Conservation (phyloP, 2,797 vertebrate genomes). For the Protosalanx chinensis region DNA sequence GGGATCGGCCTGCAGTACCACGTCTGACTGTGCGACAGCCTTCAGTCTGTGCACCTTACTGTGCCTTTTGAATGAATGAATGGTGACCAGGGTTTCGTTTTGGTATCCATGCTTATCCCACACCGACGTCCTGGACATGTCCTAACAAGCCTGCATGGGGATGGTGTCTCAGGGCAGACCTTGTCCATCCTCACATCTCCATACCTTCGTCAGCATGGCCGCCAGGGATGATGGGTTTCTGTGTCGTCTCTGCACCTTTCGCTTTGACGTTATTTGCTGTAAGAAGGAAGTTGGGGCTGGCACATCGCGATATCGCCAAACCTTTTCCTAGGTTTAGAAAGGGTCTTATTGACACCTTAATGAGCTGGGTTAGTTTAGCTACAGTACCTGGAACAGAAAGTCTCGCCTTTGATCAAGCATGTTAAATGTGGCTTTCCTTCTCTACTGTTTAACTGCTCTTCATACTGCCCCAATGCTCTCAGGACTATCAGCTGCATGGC, state of each 20-base stretch:
- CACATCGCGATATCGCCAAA: neutral
- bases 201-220: constrained; percentile 19
- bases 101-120: neutral
- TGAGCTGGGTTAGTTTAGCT: no score
- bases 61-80: neutral
- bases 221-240: constrained; percentile 41
- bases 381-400: no score
- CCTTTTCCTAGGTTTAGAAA: no score
- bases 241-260: constrained; percentile 23
- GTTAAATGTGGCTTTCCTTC: neutral
- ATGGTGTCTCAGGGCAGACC: neutral
- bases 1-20: neutral
- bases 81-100: neutral
- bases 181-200: neutral
- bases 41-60: neutral
- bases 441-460: neutral
- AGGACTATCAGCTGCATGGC: constrained; percentile 53
- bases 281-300: constrained; percentile 25
- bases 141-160: neutral
- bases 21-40: neutral
- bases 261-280: constrained; percentile 24
- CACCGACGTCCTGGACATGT: neutral
- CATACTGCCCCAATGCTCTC: constrained; percentile 18
- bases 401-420: neutral
- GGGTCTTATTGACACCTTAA: no score